Base-by-base conservation (phyloP, 23 tunicate genomes). In the Trididemnum nubilum region DNA sequence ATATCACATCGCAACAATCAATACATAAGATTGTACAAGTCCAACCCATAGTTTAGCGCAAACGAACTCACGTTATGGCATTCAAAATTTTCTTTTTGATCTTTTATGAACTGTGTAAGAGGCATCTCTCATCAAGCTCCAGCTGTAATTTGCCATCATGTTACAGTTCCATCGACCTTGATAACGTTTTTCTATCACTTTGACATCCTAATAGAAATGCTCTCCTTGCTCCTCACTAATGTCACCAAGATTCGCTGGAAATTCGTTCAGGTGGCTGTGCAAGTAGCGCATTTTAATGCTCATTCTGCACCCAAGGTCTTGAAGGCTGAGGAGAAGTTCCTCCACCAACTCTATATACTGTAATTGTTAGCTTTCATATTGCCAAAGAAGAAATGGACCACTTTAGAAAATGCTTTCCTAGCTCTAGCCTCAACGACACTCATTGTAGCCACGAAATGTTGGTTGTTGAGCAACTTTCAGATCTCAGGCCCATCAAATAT, bases 271-370 rank as follows among this genome's bases (percentile, higher is more conserved):
- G 76, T 70, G 44, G 7, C 76, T 70, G 39, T 70, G 76, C 39
- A 32, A 70, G 39, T 70, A 70, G 44, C 32, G 76, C 19, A 70
- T 33, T 33, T 29, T 70, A 33, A 70, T 70, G 76, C 76, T 70
- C 76, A 70, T 32, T 12, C 44, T 70, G 32, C 76, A 7, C 19
- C 76, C 38, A 28, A 70, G 37, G 4, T 70, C 38, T 33, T 15
- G 37, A 37, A 70, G 32, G 76, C 76, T 70, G 24, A 70, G 38
- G 23, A 70, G 38, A 29, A 70, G 38, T 23, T 70, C 38, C 7
- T 32, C 44, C 38, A 28, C 38, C 7, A 70, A 28, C 76, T 70
- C 38, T 70, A n/a, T n/a, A n/a, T n/a, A n/a, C 24, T 33, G 32
- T 70, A 70, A 33, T 70, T 70, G 19, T 70, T 28, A 18, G 38